These are phyloP conservation scores for Trisateles emortualis DNA, from an alignment of 2,888 invertebrate species.

Conservation along the genomic window DNA sequence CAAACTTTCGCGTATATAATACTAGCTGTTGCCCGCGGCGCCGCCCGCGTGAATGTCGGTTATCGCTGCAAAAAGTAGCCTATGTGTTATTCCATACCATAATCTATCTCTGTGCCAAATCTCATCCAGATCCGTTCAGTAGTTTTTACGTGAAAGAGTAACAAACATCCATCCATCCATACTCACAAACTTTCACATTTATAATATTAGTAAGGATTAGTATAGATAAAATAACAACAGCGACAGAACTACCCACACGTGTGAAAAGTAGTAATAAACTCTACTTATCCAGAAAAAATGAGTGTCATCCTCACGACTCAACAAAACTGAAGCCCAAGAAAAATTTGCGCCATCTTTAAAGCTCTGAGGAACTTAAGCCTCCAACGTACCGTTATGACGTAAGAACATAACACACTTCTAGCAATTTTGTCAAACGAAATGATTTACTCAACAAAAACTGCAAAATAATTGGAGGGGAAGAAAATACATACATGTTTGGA, in stretches of 20 bases:
- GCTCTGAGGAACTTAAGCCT: slow-evolving; percentile 9
- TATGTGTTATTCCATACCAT: too few species aligned
- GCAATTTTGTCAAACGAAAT: slow-evolving; percentile 11
- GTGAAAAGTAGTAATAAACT: slow-evolving; percentile 4
- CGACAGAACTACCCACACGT: background rate
- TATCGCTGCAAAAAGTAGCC: too few species aligned
- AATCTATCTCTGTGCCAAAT: too few species aligned
- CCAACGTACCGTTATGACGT: slow-evolving; percentile 6
- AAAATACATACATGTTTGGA: background rate
- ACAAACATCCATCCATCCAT: too few species aligned
- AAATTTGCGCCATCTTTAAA: slow-evolving; percentile 15
- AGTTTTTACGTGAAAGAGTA: too few species aligned
- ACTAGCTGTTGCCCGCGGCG: too few species aligned
- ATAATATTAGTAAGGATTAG: too few species aligned
- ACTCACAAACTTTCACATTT: too few species aligned
- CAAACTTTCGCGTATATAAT: too few species aligned
- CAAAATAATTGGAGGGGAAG: background rate
- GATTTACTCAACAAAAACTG: slow-evolving; percentile 3
- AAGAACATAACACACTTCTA: slow-evolving; percentile 1
- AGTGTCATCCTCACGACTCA: slow-evolving; percentile 5
- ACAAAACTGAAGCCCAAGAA: slow-evolving; percentile 6
- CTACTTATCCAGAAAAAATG: slow-evolving; percentile 12
- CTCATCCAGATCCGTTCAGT: too few species aligned
- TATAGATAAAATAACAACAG: background rate
- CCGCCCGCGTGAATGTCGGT: too few species aligned